phyloP scores from a whole-genome alignment of 92 coral and sea anemone genomes.

The Palythoa grandiflora region DNA sequence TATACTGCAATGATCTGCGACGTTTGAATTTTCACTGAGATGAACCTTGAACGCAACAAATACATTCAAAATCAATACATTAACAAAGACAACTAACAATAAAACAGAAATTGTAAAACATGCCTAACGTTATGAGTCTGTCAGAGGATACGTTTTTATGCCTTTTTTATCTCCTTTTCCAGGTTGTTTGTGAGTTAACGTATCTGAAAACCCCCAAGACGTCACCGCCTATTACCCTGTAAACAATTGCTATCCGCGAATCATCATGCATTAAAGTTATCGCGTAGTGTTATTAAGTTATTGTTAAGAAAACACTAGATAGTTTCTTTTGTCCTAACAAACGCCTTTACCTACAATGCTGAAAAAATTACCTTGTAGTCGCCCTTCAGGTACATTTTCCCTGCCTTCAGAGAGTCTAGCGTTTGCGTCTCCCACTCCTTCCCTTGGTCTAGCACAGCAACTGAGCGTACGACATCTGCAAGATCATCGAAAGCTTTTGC shows the following conservation, averaged over 20 bases:
- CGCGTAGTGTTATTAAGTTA: not conserved
- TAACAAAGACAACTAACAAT: not conserved
- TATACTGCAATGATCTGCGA: conserved; percentile 10
- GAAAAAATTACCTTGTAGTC: conserved; percentile 49
- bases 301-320: not conserved
- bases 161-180: not conserved
- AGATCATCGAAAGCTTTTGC: conserved; percentile 57
- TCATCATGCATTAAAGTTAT: not conserved
- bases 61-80: no score
- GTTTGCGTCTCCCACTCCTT: conserved; percentile 24
- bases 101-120: not conserved
- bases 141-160: not conserved
- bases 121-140: not conserved
- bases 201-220: not conserved
- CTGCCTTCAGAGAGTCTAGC: conserved; percentile 50
- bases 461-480: not conserved
- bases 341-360: not conserved
- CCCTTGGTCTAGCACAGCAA: conserved; percentile 4
- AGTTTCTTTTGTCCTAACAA: not conserved
- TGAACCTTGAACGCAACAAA: not conserved
- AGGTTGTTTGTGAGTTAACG: not conserved
- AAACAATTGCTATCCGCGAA: not conserved
- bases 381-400: conserved; percentile 48
- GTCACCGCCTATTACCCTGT: not conserved
- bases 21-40: not conserved